These are phyloP conservation scores for Acanthosoma haemorrhoidale DNA, from an alignment of 2,888 invertebrate genomes.

Conservation along the genomic window DNA sequence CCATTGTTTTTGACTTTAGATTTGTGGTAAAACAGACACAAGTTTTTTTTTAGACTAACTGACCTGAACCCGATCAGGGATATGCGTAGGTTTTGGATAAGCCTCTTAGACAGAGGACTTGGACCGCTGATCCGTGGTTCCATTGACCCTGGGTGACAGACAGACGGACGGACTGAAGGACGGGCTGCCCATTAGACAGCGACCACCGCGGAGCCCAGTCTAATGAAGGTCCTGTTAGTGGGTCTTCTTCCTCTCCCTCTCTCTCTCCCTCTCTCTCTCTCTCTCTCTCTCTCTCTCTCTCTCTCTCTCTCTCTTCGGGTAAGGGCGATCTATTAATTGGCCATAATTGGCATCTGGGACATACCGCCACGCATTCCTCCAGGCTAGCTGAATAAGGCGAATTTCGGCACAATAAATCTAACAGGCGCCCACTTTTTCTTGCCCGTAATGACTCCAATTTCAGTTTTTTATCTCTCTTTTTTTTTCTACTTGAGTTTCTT, in stretches of 20 bases:
- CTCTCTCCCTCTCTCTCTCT: too few relatives aligned
- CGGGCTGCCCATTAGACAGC: background rate
- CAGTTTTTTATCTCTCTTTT: background rate
- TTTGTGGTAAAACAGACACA: too few relatives aligned
- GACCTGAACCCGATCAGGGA: too few relatives aligned
- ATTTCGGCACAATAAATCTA: conserved; percentile 9
- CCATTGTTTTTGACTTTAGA: too few relatives aligned
- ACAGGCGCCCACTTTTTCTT: too few relatives aligned
- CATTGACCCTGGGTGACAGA: background rate
- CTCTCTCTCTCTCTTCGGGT: too few relatives aligned
- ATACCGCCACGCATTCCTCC: background rate
- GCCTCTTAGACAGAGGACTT: too few relatives aligned
- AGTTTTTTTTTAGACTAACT: too few relatives aligned
- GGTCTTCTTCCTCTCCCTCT: background rate
- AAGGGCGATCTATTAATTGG: conserved; percentile 5
- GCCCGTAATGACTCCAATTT: background rate
- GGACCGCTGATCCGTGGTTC: too few relatives aligned
- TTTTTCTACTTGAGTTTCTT: too few relatives aligned
- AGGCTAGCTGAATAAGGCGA: background rate
- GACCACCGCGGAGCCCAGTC: background rate
- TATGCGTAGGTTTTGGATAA: too few relatives aligned
- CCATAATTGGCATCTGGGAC: conserved; percentile 14
- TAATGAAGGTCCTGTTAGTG: conserved; percentile 1
- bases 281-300: too few relatives aligned
- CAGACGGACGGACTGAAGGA: background rate